Base-by-base conservation (phyloP, 2,797 vertebrate species). In the Pipistrellus kuhlii region DNA sequence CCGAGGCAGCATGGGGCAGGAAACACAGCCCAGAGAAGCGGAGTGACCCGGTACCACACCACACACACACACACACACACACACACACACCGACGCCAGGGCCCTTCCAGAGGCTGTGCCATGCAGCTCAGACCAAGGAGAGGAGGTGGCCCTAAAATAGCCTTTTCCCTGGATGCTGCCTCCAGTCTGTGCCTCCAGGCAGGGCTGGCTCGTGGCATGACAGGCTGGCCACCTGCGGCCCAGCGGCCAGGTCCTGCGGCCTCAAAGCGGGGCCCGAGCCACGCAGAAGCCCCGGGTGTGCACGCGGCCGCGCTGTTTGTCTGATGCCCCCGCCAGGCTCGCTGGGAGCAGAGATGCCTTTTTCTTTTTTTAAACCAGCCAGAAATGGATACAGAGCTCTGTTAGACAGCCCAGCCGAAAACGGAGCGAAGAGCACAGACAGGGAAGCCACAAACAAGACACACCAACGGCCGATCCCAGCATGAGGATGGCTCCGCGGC, bases 21-120 rank as follows among this genome's bases (percentile, higher is more conserved):
- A 23, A 55, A 55, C 62, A n/a, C 66, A 41, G 41, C 75, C 88
- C 88, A 62, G 93, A 85, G 69, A 93, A 25, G 76, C 32, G 5
- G 85, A 83, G 51, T 9, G 2, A 46, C 48, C 38, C 38, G 38
- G 38, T 41, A 38, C 35, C 35, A 38, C 4, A 38, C 35, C 35
- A 38, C 35, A 38, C 38, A 38, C 38, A 41, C 38, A 41, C 38
- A 41, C 38, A 41, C 38, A 41, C 38, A 41, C 38, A 41, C 38
- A 41, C 38, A 41, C 38, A 41, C 38, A 41, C 38, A 6, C 38
- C 38, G 38, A 41, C 38, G 38, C 38, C 38, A 7, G 44, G 89
- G 57, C 30, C 35, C 18, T 17, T 82, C 48, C 23, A 1, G 5
- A 15, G 35, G 57, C 35, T 69, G 1, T 32, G 20, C 78, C 92